These are phyloP conservation scores for Onthophagus sagittarius DNA, from an alignment of 2,888 invertebrate species.

Conservation along the genomic window DNA sequence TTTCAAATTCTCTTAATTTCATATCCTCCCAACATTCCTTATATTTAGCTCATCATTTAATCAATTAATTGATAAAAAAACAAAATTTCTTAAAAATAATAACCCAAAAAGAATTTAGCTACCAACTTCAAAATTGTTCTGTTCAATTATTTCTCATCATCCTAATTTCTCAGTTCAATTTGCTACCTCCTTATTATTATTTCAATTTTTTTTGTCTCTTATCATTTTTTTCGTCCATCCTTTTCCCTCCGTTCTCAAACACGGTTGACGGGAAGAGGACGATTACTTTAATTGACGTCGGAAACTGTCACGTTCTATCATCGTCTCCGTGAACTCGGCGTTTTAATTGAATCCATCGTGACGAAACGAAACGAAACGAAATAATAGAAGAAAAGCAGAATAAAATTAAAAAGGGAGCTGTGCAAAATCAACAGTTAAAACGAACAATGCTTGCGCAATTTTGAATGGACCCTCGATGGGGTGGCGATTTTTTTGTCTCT, in stretches of 20 bases:
- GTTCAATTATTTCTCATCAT: background rate
- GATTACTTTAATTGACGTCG: constrained; percentile 11
- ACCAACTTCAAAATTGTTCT: no score
- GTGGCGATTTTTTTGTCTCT: no score
- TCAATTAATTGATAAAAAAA: no score
- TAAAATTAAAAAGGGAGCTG: background rate
- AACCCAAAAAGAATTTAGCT: no score
- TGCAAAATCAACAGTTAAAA: background rate
- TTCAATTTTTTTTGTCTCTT: no score
- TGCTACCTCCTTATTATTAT: background rate
- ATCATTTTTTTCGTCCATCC: background rate
- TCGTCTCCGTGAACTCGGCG: background rate
- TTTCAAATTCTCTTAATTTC: no score
- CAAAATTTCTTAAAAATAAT: no score
- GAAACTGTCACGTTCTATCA: constrained; percentile 9
- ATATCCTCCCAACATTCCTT: no score
- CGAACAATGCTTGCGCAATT: background rate
- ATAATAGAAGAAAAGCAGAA: background rate
- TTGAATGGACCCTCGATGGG: background rate
- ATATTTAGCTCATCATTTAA: no score
- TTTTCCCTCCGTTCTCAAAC: background rate
- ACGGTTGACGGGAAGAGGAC: constrained; percentile 1
- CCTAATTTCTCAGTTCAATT: no score
- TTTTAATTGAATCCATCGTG: background rate
- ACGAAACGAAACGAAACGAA: background rate